phyloP scores from a whole-genome alignment of 2,888 invertebrate genomes.

The Tetranychus piercei region DNA sequence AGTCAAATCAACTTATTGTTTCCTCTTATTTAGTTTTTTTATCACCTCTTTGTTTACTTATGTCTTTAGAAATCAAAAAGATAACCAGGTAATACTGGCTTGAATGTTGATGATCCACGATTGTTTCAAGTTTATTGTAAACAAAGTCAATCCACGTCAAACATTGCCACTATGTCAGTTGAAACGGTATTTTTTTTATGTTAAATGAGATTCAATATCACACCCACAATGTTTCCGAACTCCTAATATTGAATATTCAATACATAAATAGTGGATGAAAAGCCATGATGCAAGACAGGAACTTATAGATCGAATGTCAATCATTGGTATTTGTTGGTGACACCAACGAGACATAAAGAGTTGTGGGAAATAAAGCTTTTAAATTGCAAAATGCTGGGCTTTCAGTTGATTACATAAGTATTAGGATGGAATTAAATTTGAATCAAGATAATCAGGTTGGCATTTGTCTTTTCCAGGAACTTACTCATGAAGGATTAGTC shows the following conservation, averaged over 20 bases:
- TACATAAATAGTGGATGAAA: too few relatives aligned
- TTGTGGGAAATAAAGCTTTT: neutral
- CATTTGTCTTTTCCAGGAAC: too few relatives aligned
- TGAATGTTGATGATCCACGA: neutral
- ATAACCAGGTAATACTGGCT: neutral
- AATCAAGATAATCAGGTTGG: too few relatives aligned
- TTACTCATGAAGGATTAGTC: too few relatives aligned
- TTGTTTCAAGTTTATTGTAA: constrained; percentile 1
- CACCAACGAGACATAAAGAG: too few relatives aligned
- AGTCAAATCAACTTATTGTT: too few relatives aligned
- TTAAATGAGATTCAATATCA: neutral
- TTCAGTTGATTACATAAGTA: neutral
- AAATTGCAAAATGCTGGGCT: neutral
- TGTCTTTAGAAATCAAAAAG: neutral
- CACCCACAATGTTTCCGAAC: neutral
- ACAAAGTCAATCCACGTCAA: neutral
- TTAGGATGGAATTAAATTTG: neutral
- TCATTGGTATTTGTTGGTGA: too few relatives aligned
- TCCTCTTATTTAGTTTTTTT: too few relatives aligned
- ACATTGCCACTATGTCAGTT: neutral
- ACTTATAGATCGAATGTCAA: too few relatives aligned
- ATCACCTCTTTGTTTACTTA: too few relatives aligned
- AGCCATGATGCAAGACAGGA: too few relatives aligned
- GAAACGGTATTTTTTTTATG: neutral
- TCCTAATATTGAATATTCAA: too few relatives aligned